Evolutionary conservation across 1,140 invertebrate species (phyloP), one percentile per base, ranked within the genome.

Genomic region (Vollenhovia emeryi): DNA sequence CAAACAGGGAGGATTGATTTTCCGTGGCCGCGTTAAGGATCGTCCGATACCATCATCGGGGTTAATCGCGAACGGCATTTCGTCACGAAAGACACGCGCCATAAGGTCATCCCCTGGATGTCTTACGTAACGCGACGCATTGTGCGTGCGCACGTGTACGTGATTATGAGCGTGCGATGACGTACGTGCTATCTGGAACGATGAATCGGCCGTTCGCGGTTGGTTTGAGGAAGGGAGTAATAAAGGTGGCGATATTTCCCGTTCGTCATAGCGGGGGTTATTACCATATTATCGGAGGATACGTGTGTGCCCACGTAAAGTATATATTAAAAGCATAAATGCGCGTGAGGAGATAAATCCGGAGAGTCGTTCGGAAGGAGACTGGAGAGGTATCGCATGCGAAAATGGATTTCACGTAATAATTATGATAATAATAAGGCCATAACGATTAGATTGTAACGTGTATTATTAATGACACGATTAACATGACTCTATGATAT

Each of bases 221-320:
- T 91, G 86, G 64, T 87, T 86, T 84, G 85, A 86, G 83, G 86
- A 87, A 83, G 84, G 69, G 64, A 84, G 85, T 85, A 89, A 91
- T 85, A 45, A 66, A 86, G 33, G 6, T 80, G 50, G 73, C 52
- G 62, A 86, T 86, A 88, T 86, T 80, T 75, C 59, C 48, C 48
- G 74, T 88, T 92, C 84, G 87, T 91, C 86, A 83, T 86, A 91
- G 86, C 88, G 89, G 66, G 75, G 33, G 18, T 89, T 84, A 15
- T 74, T 50, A 80, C n/a, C 33, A 27, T 57, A 40, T 68, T 50
- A 71, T 82, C 50, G 13, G 6, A 36, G 55, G 50, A 87, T 89
- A 91, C 21, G 5, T 9, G 4, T 9, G 4, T 8, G 13, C 24
- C 8, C 18, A 40, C 2, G 27, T 74, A 62, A 18, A 60, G 43